Conservation (phyloP, 1,140 invertebrate genomes). For the Helicoverpa zea region DNA sequence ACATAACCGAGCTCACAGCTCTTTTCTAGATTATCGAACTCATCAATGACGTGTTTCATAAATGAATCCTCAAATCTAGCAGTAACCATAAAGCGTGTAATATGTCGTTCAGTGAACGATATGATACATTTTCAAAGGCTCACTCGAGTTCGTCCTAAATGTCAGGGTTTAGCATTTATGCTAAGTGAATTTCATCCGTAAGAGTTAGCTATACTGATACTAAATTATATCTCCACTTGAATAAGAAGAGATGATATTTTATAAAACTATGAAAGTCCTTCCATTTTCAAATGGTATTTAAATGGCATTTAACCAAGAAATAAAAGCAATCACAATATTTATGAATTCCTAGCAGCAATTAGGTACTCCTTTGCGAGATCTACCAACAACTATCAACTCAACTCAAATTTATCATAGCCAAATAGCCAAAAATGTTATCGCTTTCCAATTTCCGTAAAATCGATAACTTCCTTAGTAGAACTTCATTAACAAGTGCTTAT, state of each 20-base stretch:
- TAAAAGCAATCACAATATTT: too few species aligned
- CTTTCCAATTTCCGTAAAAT: not conserved
- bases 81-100: too few species aligned
- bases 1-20: too few species aligned
- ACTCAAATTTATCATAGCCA: not conserved
- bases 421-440: not conserved
- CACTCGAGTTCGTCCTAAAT: not conserved
- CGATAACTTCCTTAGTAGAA: conserved; percentile 15
- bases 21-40: not conserved
- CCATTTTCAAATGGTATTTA: too few species aligned
- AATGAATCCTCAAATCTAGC: not conserved
- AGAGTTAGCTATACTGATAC: not conserved
- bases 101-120: not conserved
- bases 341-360: too few species aligned
- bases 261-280: too few species aligned
- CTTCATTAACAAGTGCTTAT: conserved; percentile 6
- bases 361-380: not conserved
- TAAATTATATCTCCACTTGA: not conserved
- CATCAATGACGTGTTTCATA: too few species aligned
- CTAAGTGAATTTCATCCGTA: not conserved
- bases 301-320: too few species aligned
- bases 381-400: not conserved
- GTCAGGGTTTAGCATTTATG: conserved; percentile 9
- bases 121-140: conserved; percentile 1
- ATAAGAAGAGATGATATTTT: not conserved